phyloP scores from a whole-genome alignment of 2,113 vertebrate species.

The Genyomyrus donnyi region DNA sequence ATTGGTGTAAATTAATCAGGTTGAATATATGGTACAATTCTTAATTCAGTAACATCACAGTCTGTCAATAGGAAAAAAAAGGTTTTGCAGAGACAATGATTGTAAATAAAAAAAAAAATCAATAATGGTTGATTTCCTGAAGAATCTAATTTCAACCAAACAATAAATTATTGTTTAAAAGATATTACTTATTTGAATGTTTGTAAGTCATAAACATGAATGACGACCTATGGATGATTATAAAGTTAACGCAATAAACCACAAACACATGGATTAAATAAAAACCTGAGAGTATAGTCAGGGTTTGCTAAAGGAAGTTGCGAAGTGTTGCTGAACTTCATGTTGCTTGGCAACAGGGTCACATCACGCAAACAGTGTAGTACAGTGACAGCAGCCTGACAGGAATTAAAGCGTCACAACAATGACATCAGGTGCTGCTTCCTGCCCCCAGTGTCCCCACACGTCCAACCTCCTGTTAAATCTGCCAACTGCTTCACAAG shows the following conservation, averaged over 20 bases:
- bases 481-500: conserved; percentile 29
- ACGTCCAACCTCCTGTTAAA: conserved; percentile 28
- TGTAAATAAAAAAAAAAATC: not conserved
- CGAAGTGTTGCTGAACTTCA: conserved; percentile 43
- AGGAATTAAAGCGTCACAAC: conserved; percentile 47
- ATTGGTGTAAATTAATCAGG: not conserved
- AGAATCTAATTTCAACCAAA: not conserved
- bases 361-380: conserved; percentile 38
- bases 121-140: not conserved
- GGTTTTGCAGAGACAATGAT: not conserved
- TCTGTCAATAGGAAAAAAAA: not conserved
- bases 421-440: conserved; percentile 63
- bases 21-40: not conserved
- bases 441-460: conserved; percentile 48
- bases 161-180: not conserved
- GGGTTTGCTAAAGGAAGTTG: conserved; percentile 29
- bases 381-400: conserved; percentile 49
- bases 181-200: not conserved
- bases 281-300: not conserved
- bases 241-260: not conserved
- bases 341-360: conserved; percentile 60
- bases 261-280: not conserved
- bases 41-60: not conserved
- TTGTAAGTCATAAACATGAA: not conserved
- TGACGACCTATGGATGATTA: not conserved